Evolutionary conservation across 2,113 vertebrate species (phyloP).

Genomic region (Psilopsiagon aurifrons): DNA sequence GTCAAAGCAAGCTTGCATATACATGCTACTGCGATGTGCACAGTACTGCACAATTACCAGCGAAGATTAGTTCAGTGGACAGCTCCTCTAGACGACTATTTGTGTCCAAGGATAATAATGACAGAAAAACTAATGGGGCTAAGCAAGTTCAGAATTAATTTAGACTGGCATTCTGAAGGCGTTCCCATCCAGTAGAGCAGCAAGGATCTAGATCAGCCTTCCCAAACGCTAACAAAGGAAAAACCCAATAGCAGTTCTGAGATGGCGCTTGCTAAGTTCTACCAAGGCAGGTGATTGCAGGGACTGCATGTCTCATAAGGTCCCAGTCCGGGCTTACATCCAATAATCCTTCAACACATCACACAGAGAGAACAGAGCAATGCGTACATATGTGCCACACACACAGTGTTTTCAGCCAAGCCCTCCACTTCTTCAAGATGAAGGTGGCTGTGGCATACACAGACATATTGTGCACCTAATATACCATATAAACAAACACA

Average conservation of each 20-base stretch:
- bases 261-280: background rate
- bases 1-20: too few relatives aligned
- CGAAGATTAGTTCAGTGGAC: background rate
- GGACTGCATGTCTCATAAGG: background rate
- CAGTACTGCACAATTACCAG: background rate
- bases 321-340: background rate
- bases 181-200: background rate
- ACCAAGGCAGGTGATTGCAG: background rate
- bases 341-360: slow-evolving; percentile 46
- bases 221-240: background rate
- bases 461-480: slow-evolving; percentile 36
- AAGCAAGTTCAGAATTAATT: background rate
- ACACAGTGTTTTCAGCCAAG: background rate
- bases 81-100: background rate
- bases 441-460: slow-evolving; percentile 4
- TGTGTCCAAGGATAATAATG: background rate
- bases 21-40: background rate
- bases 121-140: background rate
- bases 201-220: background rate
- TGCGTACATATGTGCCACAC: background rate
- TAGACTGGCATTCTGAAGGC: background rate
- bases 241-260: background rate
- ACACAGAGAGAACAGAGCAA: background rate
- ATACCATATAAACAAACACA: slow-evolving; percentile 24
- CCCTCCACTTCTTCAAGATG: background rate